Base-by-base conservation (phyloP, 2,888 invertebrate genomes). In the Cheilosia vulpina region DNA sequence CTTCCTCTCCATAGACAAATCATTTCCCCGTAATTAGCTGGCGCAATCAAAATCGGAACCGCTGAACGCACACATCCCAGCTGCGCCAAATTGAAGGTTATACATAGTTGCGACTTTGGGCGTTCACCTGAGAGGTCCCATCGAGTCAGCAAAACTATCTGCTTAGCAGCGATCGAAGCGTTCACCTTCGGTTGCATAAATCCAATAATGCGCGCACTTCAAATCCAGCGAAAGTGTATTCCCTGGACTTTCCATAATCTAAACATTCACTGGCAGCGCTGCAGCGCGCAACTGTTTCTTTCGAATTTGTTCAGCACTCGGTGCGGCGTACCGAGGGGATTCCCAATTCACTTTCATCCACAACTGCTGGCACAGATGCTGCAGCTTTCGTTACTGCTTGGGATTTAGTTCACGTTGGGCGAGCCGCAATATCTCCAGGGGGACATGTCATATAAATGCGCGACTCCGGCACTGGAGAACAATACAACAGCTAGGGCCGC, bases 371-470 rank as follows among this genome's bases (percentile, higher is more conserved):
- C 69, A 65, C 79, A 79, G 63, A 65, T 69, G 38, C 15, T 45
- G 52, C 50, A 45, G 75, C 69, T 58, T 79, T 69, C 45, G 63
- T 52, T 58, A 60, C 65, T 58, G 47, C 65, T 47, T 76, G 41
- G 47, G 27, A 84, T 84, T 79, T 79, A 65, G 84, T 79, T 69
- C 79, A 75, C 47, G 69, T 60, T 75, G 69, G 57, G 58, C 66
- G 62, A 45, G 58, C 41, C 50, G 13, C 63, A 34, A 52, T 65
- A 68, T 78, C 83, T 78, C 78, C 60, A 65, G 79, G 79, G 83
- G 83, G 34, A 58, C 65, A 76, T 66, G 71, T 76, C 80, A 76
- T 85, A 85, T 85, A 85, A 85, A 85, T 80, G 80, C 75, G 34
- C 60, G 47, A 50, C 55, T 55, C 76, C 43, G 31, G 45, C 71